Evolutionary conservation across 2,797 vertebrate genomes (phyloP).

Genomic region (Notamacropus eugenii): DNA sequence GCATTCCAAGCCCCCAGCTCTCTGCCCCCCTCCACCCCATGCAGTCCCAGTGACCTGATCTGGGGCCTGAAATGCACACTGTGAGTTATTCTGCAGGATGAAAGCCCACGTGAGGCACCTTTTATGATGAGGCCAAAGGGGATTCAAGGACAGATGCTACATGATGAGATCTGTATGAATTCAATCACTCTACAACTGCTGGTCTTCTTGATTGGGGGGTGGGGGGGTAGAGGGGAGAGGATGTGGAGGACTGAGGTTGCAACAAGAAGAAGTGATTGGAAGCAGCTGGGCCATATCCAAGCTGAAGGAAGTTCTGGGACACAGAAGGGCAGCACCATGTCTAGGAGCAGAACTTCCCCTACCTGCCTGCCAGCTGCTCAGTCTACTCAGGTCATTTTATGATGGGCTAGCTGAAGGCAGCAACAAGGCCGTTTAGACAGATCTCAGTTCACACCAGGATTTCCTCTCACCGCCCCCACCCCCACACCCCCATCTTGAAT

Average conservation of each 20-base stretch:
- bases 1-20: slow-evolving; percentile 7
- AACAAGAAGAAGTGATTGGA: neutral
- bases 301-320: neutral
- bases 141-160: neutral
- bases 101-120: too few relatives aligned
- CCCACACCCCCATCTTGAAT: too few relatives aligned
- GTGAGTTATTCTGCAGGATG: neutral
- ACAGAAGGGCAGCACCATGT: neutral
- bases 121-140: neutral
- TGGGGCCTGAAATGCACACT: neutral
- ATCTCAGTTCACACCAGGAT: too few relatives aligned
- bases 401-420: neutral
- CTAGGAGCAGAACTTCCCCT: neutral
- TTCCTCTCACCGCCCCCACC: too few relatives aligned
- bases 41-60: neutral
- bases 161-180: neutral
- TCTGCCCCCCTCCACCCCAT: neutral
- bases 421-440: too few relatives aligned
- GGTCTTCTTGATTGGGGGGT: too few relatives aligned
- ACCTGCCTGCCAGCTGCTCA: neutral
- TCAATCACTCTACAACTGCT: neutral
- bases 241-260: neutral
- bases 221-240: too few relatives aligned
- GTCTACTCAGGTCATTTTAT: neutral
- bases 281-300: neutral